These are phyloP conservation scores for Brachystomella parvula DNA, from an alignment of 1,140 invertebrate species.

Conservation along the genomic window DNA sequence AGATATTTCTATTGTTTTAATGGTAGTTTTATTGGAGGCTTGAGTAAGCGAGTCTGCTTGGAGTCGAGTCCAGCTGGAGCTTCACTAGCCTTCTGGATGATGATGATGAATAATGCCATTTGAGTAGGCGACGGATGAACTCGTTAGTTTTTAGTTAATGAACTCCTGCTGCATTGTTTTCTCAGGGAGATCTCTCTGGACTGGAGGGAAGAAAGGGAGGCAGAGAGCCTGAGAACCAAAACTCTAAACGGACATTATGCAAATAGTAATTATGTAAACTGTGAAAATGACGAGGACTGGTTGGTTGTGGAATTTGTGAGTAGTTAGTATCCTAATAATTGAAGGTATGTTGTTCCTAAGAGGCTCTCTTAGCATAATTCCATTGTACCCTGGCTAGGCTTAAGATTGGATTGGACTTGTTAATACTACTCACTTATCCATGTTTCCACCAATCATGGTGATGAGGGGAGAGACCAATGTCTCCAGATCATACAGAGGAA, in stretches of 20 bases:
- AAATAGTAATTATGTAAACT: slow-evolving; percentile 1
- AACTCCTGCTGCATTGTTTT: slow-evolving; percentile 1
- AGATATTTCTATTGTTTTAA: too few relatives aligned
- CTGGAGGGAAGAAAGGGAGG: not conserved
- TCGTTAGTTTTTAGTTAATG: not conserved
- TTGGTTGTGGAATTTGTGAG: slow-evolving; percentile 2
- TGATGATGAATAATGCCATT: slow-evolving; percentile 11
- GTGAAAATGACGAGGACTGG: slow-evolving; percentile 6
- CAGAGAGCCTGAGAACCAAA: slow-evolving; percentile 4
- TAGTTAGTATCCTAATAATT: slow-evolving; percentile 8
- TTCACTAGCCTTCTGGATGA: too few relatives aligned
- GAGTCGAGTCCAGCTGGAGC: not conserved
- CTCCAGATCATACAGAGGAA: too few relatives aligned
- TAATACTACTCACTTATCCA: too few relatives aligned
- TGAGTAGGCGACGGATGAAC: not conserved
- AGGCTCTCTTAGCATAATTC: too few relatives aligned
- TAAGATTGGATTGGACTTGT: too few relatives aligned
- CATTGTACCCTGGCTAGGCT: too few relatives aligned
- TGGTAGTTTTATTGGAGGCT: slow-evolving; percentile 1
- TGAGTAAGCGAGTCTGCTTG: too few relatives aligned
- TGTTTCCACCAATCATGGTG: too few relatives aligned
- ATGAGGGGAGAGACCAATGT: too few relatives aligned
- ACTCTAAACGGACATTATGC: slow-evolving; percentile 6
- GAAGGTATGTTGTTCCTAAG: not conserved
- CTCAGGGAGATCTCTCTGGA: not conserved